Evolutionary conservation across 2,888 invertebrate species (phyloP), one percentile per base, ranked within the genome.

Genomic region (Altica lythri): DNA sequence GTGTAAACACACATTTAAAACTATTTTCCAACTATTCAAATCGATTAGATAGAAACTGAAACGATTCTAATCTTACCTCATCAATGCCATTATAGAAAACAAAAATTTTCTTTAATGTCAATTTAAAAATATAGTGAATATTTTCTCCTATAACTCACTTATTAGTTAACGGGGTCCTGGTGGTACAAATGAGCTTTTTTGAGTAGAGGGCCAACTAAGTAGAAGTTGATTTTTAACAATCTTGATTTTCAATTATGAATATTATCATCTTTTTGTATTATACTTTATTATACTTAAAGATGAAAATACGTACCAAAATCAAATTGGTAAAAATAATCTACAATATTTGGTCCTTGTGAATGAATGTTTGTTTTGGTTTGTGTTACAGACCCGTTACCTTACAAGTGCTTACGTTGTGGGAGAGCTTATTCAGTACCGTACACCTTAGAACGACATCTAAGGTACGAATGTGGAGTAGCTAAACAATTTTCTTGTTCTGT

Each of bases 401-500:
- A 62, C 68, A 65, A 73, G 72, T 84, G 84, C 69, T 80, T 79
- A 8, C 78, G 79, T 14, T 85, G 85, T 69, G 79, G 80, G 53
- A 81, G 83, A 63, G 76, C 75, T 52, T 85, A 85, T 68, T 78
- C 81, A 22, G 81, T 82, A 70, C 77, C 70, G 52, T 71, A 73
- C 51, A 72, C 73, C 1, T 63, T 75, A 38, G 63, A 67, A 32
- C 59, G 72, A 40, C 74, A 73, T 63, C 58, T 69, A 18, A 65
- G 60, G 43, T 74, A 66, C 46, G 72, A 72, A 58, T 74, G 73
- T 58, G 72, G 71, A 12, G 67, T 69, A n/a, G 68, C 64, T 51
- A 77, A 78, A 4, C 75, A 79, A 61, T 80, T 79, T 62, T 75
- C 77, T 56, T 80, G 80, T 56, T 72, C 72, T 6, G 69, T 78